Conservation (phyloP, 2,888 invertebrate genomes). For the Phlogophora meticulosa region DNA sequence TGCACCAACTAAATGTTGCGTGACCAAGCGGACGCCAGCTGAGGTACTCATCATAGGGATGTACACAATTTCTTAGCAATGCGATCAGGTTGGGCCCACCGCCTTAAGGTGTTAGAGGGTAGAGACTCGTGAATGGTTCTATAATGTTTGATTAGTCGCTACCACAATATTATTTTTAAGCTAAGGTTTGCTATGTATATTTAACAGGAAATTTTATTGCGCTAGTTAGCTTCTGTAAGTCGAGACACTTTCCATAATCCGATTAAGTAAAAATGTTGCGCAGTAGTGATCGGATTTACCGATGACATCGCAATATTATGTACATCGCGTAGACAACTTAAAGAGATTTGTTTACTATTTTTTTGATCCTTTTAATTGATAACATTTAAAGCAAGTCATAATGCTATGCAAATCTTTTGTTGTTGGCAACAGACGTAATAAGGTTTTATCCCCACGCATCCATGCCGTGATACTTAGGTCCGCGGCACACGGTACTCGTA, state of each 20-base stretch:
- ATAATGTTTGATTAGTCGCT: neutral
- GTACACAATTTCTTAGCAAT: too few species aligned
- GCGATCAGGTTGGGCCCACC: too few species aligned
- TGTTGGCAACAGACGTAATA: slow-evolving; percentile 2
- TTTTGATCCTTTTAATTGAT: slow-evolving; percentile 12
- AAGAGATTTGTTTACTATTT: neutral
- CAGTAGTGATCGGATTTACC: slow-evolving; percentile 15
- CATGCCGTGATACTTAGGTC: neutral
- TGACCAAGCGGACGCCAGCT: neutral
- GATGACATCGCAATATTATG: slow-evolving; percentile 13
- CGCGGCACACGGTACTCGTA: neutral
- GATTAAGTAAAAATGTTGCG: slow-evolving; percentile 34
- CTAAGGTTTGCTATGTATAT: too few species aligned
- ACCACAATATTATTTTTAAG: neutral
- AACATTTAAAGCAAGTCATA: slow-evolving; percentile 25
- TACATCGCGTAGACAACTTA: slow-evolving; percentile 4
- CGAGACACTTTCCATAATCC: slow-evolving; percentile 14
- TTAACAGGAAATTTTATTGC: neutral
- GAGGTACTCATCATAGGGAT: neutral
- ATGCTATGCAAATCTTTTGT: neutral
- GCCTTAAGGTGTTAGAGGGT: too few species aligned
- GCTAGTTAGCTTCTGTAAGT: neutral
- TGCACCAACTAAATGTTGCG: too few species aligned
- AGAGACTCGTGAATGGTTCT: too few species aligned
- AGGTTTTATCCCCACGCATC: neutral